Evolutionary conservation across 2,888 invertebrate species (phyloP), one percentile per base, ranked within the genome.

Genomic region (Rotaria socialis): DNA sequence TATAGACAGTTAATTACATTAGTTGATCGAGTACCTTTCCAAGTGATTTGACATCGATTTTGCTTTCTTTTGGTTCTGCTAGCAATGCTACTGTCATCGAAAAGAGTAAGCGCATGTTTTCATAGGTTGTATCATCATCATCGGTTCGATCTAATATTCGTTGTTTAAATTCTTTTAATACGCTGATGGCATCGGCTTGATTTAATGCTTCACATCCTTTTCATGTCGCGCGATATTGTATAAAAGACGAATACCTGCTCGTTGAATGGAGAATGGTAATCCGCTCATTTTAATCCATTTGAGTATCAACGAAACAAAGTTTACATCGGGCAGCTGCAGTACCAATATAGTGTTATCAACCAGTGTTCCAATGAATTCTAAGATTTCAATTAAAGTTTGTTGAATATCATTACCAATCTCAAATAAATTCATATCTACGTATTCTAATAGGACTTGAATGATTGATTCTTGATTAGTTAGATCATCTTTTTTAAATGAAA

Each of bases 201-300:
- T 43, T 80, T 8, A 80, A 47, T 11, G n/a, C 43, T n/a, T 47
- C n/a, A 11, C 10, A 24, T 24, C 80, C 80, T n/a, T 47, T n/a
- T 80, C 80, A 80, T 80, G 80, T 47, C 80, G 8, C 47, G 80
- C 80, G 11, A 80, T 19, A n/a, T 80, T 80, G 6, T 80, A 24
- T 24, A 80, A 10, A 0, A 80, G 47, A 24, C n/a, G 43, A 8
- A 80, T 24, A 22, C 22, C 2, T 14, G 24, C 1, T 6, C 24
- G 47, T 24, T 43, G 80, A 24, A 47, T 11, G 14, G 0, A 16
- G 11, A n/a, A 7, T 4, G 24, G 6, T 47, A 47, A 47, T 24
- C n/a, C 43, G 24, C 35, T 41, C 24, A 11, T 80, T 8, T 24
- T 1, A 22, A 43, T 80, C 80, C 80, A 80, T n/a, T 47, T 41